These are phyloP conservation scores for Liposcelis brunnea DNA, from an alignment of 2,888 invertebrate genomes.

Conservation along the genomic window DNA sequence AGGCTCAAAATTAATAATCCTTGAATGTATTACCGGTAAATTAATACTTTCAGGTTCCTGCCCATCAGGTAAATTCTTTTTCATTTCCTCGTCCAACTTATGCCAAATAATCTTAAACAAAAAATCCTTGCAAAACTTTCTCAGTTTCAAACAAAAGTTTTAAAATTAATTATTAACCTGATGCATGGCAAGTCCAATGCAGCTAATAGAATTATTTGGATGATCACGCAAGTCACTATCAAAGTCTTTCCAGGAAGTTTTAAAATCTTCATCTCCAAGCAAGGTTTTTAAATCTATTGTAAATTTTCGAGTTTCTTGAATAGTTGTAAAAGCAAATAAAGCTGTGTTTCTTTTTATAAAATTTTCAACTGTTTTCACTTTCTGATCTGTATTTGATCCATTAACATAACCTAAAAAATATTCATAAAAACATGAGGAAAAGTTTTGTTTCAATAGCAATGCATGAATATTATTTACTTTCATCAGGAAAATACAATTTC, in stretches of 20 bases:
- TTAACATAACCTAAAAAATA: conserved; percentile 28
- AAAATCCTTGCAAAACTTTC: conserved; percentile 3
- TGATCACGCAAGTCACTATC: conserved; percentile 43
- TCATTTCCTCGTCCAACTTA: conserved; percentile 18
- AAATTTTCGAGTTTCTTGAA: conserved; percentile 38
- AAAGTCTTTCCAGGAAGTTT: conserved; percentile 43
- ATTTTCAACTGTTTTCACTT: conserved; percentile 34
- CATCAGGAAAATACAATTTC: conserved; percentile 59
- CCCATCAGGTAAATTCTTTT: conserved; percentile 12
- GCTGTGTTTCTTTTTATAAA: conserved; percentile 33
- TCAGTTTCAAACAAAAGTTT: too few relatives aligned
- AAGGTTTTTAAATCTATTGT: conserved; percentile 39
- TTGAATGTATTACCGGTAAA: conserved; percentile 33
- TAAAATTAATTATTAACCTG: conserved; percentile 32
- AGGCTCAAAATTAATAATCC: conserved; percentile 45
- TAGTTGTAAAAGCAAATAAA: conserved; percentile 36
- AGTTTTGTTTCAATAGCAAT: too few relatives aligned
- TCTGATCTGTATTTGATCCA: conserved; percentile 30
- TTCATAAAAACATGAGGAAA: conserved; percentile 12
- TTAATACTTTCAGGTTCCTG: conserved; percentile 22
- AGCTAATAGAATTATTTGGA: conserved; percentile 47
- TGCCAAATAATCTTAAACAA: conserved; percentile 20
- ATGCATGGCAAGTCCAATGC: conserved; percentile 63
- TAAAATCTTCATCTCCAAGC: conserved; percentile 36
- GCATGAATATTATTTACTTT: too few relatives aligned